These are phyloP conservation scores for Oreocharis arfaki DNA, from an alignment of 2,113 vertebrate species.

Conservation along the genomic window DNA sequence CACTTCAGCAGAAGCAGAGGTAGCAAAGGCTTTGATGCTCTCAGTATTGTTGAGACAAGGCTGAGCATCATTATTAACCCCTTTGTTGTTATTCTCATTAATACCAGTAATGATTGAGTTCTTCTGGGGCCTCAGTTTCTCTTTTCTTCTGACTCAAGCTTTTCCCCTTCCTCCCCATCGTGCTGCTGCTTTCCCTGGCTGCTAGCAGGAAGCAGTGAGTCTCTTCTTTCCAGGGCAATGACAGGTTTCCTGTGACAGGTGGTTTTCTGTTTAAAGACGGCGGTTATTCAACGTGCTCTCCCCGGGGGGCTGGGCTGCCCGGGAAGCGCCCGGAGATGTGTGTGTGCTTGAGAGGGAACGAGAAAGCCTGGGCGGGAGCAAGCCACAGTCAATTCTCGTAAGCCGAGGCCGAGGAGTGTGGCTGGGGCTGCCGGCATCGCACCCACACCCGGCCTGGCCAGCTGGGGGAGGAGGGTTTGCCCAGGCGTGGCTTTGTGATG, in stretches of 20 bases:
- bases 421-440: slow-evolving; percentile 35
- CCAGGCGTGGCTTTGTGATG: slow-evolving; percentile 29
- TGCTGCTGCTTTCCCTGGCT: slow-evolving; percentile 39
- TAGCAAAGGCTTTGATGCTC: not conserved
- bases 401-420: not conserved
- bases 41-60: not conserved
- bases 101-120: slow-evolving; percentile 36
- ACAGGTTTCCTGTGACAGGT: slow-evolving; percentile 80
- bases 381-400: slow-evolving; percentile 68
- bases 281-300: not conserved
- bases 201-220: slow-evolving; percentile 78
- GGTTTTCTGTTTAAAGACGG: slow-evolving; percentile 73
- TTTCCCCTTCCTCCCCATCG: not conserved
- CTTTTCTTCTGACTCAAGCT: slow-evolving; percentile 38
- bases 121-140: slow-evolving; percentile 8
- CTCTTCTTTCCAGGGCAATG: slow-evolving; percentile 80
- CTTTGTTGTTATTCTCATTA: slow-evolving; percentile 39
- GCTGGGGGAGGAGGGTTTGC: slow-evolving; percentile 65
- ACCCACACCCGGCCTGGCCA: not conserved
- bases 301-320: not conserved
- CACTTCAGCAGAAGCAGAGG: not conserved
- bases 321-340: slow-evolving; percentile 2
- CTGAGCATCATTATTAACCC: not conserved
- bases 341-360: slow-evolving; percentile 25
- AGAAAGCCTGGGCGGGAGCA: slow-evolving; percentile 57